phyloP scores from a whole-genome alignment of 2,797 vertebrate genomes.

The Tympanoctomys barrerae region DNA sequence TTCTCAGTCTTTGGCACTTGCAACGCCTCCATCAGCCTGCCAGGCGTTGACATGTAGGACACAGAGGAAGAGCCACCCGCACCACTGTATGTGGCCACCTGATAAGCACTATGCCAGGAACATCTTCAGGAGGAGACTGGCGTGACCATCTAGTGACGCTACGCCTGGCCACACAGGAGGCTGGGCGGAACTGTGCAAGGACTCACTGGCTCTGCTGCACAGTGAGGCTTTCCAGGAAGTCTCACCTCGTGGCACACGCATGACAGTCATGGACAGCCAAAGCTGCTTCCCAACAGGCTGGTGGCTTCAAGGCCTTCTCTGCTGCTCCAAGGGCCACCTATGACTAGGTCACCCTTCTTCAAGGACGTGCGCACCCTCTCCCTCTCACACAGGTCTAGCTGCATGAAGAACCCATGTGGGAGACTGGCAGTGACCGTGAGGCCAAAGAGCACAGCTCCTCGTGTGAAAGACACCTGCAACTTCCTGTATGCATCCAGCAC shows the following conservation, averaged over 20 bases:
- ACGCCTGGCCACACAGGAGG: not conserved
- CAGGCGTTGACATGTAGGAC: not conserved
- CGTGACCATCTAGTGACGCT: not conserved
- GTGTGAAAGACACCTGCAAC: not conserved
- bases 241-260: not conserved
- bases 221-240: not conserved
- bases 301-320: not conserved
- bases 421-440: not conserved
- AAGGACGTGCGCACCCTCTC: not conserved
- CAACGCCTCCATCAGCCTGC: not conserved
- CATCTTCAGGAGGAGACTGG: not conserved
- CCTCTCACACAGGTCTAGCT: not conserved
- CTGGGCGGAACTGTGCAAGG: accelerated
- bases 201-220: not conserved
- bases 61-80: not conserved
- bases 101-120: not conserved
- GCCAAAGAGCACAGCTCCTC: not conserved
- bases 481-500: not conserved
- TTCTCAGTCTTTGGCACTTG: not conserved
- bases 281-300: not conserved
- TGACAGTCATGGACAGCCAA: not conserved
- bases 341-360: not conserved
- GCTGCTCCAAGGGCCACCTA: not conserved
- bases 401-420: not conserved
- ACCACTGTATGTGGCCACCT: not conserved